Evolutionary conservation across 2,113 vertebrate genomes (phyloP).

Genomic region (Euleptes europaea): DNA sequence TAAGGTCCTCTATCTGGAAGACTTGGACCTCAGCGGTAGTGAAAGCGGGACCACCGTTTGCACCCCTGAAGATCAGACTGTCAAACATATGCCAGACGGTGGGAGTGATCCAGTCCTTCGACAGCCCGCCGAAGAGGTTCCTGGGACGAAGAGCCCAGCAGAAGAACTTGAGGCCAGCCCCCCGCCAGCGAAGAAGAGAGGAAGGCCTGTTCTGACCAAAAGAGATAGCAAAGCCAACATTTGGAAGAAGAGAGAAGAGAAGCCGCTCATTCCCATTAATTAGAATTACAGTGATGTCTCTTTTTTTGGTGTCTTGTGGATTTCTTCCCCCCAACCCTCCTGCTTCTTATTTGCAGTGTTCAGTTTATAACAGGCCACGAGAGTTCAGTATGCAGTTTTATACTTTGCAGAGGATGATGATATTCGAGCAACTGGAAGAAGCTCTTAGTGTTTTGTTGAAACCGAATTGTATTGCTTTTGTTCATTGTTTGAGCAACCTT

Average conservation of each 20-base stretch:
- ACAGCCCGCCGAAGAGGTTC: slow-evolving; percentile 62
- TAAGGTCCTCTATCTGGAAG: slow-evolving; percentile 83
- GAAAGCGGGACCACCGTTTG: slow-evolving; percentile 91
- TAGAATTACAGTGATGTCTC: slow-evolving; percentile 58
- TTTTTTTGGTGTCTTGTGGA: slow-evolving; percentile 33
- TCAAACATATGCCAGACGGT: slow-evolving; percentile 84
- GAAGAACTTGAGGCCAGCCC: slow-evolving; percentile 66
- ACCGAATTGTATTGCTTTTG: slow-evolving; percentile 45
- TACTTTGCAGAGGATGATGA: neutral
- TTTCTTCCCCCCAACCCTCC: slow-evolving; percentile 35
- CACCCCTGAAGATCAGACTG: slow-evolving; percentile 87
- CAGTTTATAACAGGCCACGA: slow-evolving; percentile 46
- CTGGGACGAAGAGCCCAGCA: slow-evolving; percentile 49
- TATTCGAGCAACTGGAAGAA: slow-evolving; percentile 23
- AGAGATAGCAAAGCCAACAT: slow-evolving; percentile 78
- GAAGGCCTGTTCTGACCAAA: slow-evolving; percentile 62
- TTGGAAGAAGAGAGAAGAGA: slow-evolving; percentile 81
- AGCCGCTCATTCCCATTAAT: slow-evolving; percentile 76
- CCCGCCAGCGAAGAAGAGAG: slow-evolving; percentile 68
- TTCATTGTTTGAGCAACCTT: slow-evolving; percentile 27
- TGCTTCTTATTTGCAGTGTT: slow-evolving; percentile 54
- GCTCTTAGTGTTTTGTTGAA: slow-evolving; percentile 25
- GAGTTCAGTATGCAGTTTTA: slow-evolving; percentile 36
- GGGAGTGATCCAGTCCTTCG: slow-evolving; percentile 57
- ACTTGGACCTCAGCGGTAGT: slow-evolving; percentile 91